Percentiles rank a stretch among this genome's conserved stretches.
These are phyloP conservation scores for Phymastichus coffea DNA, from an alignment of 1,140 invertebrate species.

Conservation along the genomic window DNA sequence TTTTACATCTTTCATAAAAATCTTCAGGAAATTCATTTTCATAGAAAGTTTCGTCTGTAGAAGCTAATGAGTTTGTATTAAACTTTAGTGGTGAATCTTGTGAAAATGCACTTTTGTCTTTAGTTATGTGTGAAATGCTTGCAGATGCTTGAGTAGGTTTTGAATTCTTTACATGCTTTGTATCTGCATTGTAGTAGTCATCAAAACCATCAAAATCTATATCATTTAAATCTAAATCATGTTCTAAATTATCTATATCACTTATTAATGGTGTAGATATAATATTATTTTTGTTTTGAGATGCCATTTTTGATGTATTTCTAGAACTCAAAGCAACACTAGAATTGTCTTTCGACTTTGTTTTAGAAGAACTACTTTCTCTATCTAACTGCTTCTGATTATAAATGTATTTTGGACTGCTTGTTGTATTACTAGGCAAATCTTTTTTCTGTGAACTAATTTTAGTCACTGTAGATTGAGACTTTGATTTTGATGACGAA, in stretches of 20 bases:
- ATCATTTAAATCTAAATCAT: constrained; percentile 35
- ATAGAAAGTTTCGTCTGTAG: too few relatives aligned
- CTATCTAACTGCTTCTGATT: not conserved
- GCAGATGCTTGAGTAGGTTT: not conserved
- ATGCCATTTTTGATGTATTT: not conserved
- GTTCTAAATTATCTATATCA: constrained; percentile 4
- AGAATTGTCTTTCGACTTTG: not conserved
- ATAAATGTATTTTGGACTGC: not conserved
- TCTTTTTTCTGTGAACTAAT: not conserved
- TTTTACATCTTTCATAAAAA: too few relatives aligned
- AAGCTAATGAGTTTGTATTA: too few relatives aligned
- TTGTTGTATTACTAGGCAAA: not conserved
- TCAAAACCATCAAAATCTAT: constrained; percentile 13
- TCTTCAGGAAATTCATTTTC: too few relatives aligned
- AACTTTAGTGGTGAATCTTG: not conserved
- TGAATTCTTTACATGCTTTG: not conserved
- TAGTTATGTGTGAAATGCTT: not conserved
- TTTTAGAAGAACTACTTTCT: not conserved
- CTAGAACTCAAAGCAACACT: not conserved
- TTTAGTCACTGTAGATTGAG: not conserved
- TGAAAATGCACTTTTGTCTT: not conserved
- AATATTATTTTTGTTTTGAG: not conserved
- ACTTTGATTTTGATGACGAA: not conserved
- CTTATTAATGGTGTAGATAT: not conserved
- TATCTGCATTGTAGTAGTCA: not conserved